Conservation (phyloP, 2,113 vertebrate genomes). For the Nothocercus julius region DNA sequence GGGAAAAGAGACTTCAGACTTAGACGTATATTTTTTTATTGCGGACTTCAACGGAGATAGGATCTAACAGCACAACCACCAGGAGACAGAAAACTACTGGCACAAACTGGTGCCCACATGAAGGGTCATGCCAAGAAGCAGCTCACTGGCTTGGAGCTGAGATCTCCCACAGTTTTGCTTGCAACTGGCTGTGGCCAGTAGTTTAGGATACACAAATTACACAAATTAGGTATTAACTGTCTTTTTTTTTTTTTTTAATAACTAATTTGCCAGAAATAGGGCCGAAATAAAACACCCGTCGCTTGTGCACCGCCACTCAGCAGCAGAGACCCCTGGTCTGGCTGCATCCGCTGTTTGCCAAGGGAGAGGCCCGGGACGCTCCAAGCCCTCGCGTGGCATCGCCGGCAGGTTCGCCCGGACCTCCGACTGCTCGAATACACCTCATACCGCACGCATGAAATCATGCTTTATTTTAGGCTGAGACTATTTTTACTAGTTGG, state of each 20-base stretch:
- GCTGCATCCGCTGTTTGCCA: too few species aligned
- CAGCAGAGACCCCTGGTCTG: too few species aligned
- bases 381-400: too few species aligned
- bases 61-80: background rate
- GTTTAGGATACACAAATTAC: too few species aligned
- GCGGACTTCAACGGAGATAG: background rate
- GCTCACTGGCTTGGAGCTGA: background rate
- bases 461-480: background rate
- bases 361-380: too few species aligned
- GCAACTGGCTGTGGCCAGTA: too few species aligned
- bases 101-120: background rate
- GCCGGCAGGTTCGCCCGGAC: background rate
- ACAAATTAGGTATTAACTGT: background rate
- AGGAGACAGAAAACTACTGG: background rate
- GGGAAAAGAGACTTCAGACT: background rate
- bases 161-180: background rate
- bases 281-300: background rate
- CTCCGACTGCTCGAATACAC: background rate
- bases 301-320: background rate
- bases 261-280: background rate
- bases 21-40: too few species aligned
- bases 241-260: background rate
- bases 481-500: background rate
- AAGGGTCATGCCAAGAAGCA: background rate
- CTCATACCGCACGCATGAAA: background rate